phyloP scores from a whole-genome alignment of 1,140 invertebrate genomes.

The Carposina sasakii region DNA sequence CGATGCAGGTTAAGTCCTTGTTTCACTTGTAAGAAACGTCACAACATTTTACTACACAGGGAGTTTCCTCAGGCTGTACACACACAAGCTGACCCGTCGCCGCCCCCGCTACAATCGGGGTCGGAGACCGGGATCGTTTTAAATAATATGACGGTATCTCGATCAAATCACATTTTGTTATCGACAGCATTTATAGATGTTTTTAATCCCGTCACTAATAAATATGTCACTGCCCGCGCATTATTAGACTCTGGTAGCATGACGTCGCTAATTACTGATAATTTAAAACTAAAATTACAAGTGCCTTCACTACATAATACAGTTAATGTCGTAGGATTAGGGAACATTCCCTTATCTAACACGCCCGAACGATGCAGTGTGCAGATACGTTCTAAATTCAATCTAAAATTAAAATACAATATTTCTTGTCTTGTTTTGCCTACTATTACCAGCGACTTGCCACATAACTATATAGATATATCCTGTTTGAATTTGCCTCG shows the following conservation, averaged over 20 bases:
- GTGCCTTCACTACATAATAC: background rate
- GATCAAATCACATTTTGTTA: background rate
- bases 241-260: background rate
- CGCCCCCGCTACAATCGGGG: too few relatives aligned
- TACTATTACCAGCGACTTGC: background rate
- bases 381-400: background rate
- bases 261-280: background rate
- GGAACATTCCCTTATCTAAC: background rate
- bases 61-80: background rate
- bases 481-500: background rate
- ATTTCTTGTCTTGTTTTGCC: background rate
- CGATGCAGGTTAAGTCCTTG: background rate
- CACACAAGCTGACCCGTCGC: too few relatives aligned
- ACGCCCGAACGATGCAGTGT: background rate
- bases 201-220: slow-evolving; percentile 3
- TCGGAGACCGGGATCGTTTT: too few relatives aligned
- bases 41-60: slow-evolving; percentile 5
- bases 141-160: background rate
- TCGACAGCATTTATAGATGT: slow-evolving; percentile 8
- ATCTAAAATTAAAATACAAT: background rate
- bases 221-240: background rate
- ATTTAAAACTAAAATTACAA: background rate
- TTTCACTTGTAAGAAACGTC: background rate
- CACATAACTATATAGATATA: background rate
- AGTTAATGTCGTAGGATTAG: background rate